Evolutionary conservation across 2,888 invertebrate species (phyloP).

Genomic region (Cenopis cana): DNA sequence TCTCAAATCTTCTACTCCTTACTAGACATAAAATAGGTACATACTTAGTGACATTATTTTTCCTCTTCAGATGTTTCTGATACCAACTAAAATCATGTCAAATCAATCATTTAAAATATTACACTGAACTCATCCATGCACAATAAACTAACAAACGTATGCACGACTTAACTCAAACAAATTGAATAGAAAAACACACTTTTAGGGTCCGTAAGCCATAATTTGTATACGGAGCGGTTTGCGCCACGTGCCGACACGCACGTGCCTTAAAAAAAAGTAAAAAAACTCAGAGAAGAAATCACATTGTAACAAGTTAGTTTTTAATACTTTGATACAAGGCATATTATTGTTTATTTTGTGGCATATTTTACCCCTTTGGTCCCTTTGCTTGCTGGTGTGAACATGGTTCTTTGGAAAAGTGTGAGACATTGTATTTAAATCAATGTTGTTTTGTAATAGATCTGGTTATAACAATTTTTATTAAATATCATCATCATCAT

Average conservation of each 20-base stretch:
- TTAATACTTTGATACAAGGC: constrained; percentile 17
- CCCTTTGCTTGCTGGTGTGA: constrained; percentile 13
- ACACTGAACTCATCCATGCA: constrained; percentile 30
- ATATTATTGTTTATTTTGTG: constrained; percentile 5
- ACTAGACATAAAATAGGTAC: no score
- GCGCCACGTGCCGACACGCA: constrained; percentile 73
- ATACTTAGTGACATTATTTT: no score
- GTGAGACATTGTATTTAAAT: constrained; percentile 16
- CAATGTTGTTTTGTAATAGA: not conserved
- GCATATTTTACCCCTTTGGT: constrained; percentile 5
- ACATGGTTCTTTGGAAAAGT: constrained; percentile 10
- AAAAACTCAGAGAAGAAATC: constrained; percentile 1
- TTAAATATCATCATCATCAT: no score
- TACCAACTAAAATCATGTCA: constrained; percentile 10
- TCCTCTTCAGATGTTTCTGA: not conserved
- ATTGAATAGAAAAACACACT: constrained; percentile 62
- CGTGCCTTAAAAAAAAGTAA: constrained; percentile 56
- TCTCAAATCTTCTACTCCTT: no score
- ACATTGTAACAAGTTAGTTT: not conserved
- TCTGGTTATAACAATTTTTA: not conserved
- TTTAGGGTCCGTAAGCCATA: constrained; percentile 72
- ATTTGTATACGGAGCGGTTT: constrained; percentile 75
- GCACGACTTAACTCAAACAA: constrained; percentile 48
- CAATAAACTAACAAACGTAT: constrained; percentile 48
- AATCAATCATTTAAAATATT: constrained; percentile 35